Evolutionary conservation across 2,113 vertebrate genomes (phyloP), one percentile per base, ranked within the genome.

Genomic region (Dipodomys spectabilis): DNA sequence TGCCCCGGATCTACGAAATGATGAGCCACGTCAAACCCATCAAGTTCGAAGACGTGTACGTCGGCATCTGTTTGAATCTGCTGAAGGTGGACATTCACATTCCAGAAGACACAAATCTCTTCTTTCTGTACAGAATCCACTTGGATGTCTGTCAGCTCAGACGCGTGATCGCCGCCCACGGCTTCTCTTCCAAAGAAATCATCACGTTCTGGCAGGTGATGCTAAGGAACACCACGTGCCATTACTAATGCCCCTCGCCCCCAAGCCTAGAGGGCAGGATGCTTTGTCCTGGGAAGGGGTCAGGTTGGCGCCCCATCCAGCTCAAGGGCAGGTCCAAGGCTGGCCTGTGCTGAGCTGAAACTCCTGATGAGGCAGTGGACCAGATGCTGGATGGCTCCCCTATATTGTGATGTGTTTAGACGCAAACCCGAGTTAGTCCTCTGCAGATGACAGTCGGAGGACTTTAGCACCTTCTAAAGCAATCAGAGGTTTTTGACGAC

Each of bases 41-140:
- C 88, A 98, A 97, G 67, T 97, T 98, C 32, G 98, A 98, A 97
- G 98, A 98, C 44, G 97, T 97, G 68, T 98, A 98, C 1, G 97
- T 98, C n/a, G 98, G 98, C 3, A 98, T 98, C 87, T 98, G 97
- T 73, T 94, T 98, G 79, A 97, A 94, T 82, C 68, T 98, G 22
- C 96, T 98, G 30, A 95, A 97, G 28, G 98, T 98, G 78, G 89
- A 96, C n/a, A 22, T 98, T 90, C 96, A 85, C 0, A 2, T 98
- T 72, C 98, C 97, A 6, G 83, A 96, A 67, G 97, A 97, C 30
- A 75, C 85, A 10, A 92, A 98, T 8, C 97, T 94, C 1, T 98
- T 98, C 95, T 98, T 98, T 82, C 78, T 98, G 15, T 93, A 96
- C 3, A 97, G 94, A 88, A 97, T 98, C 16, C n/a, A 81, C 28